Evolutionary conservation across 2,888 invertebrate species (phyloP).

Genomic region (Onthophagus sagittarius): DNA sequence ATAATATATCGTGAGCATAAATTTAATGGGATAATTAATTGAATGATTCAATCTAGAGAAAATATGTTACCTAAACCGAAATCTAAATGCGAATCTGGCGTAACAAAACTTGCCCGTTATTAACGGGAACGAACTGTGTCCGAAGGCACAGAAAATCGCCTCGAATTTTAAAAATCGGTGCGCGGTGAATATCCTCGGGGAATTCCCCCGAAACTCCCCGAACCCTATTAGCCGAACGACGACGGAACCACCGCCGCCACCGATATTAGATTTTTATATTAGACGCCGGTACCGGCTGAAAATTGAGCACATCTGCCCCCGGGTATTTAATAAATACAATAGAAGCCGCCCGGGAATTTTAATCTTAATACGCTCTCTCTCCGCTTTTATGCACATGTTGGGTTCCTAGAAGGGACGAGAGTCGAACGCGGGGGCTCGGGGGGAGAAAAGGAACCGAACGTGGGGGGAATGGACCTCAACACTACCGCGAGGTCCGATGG

Average conservation of each 20-base stretch:
- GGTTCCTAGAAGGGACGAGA: conserved; percentile 13
- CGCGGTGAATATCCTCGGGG: not conserved
- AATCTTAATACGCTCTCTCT: conserved; percentile 24
- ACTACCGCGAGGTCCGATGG: conserved; percentile 24
- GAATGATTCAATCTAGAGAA: not conserved
- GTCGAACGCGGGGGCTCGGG: not conserved
- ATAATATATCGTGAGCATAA: not conserved
- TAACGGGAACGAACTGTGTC: not conserved
- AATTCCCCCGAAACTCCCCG: not conserved
- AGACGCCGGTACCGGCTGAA: conserved; percentile 1
- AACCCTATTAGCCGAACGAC: not conserved
- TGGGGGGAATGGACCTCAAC: not conserved
- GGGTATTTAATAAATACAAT: conserved; percentile 24
- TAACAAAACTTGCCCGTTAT: not conserved
- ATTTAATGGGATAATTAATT: not conserved
- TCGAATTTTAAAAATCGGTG: not conserved
- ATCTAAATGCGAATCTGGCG: not conserved
- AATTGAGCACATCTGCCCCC: conserved; percentile 14
- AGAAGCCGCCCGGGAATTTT: conserved; percentile 23
- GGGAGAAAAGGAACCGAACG: not conserved
- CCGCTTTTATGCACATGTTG: conserved; percentile 22
- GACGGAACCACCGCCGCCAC: not conserved
- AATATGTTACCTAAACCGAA: not conserved
- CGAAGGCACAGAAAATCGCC: not conserved
- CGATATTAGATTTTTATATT: conserved; percentile 13